Base-by-base conservation (phyloP, 1,140 invertebrate genomes). In the Papilio polyxenes region DNA sequence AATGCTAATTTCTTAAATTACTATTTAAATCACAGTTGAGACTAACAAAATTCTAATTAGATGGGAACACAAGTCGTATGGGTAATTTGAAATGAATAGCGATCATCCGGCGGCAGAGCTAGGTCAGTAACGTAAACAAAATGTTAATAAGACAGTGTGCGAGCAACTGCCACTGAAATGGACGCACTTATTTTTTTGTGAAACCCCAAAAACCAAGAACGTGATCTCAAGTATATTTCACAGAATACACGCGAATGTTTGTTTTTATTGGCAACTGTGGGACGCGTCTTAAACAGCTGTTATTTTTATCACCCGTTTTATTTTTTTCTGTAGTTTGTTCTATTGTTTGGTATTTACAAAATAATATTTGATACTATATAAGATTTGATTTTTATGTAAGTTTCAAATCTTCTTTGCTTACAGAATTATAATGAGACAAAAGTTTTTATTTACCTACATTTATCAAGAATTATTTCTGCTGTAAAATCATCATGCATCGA, bases 161-260 rank as follows among this genome's bases (percentile, higher is more conserved):
- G 65, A 31, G 40, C 65, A 72, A 72, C 65, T 72, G 65, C 65
- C 65, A 72, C 65, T 72, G 23, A 37, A 72, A 72, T 72, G 65
- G 65, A 17, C 65, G 65, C 65, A 37, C 31, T 37, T 10, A 15
- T 72, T 77, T 77, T 77, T 77, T 77, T 77, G 75, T 77, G 7
- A 37, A 77, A 51, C 51, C 75, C 75, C 23, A 51, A 20, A 56
- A 77, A 77, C 75, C 23, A 72, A 72, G 51, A 77, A 56, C 75
- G 75, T 49, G 75, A 77, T 77, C 75, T 56, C 75, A 17, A 77
- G 48, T 77, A 77, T 77, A 56, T 77, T 77, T 77, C 75, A 56
- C 75, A 56, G 75, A 77, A 77, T 53, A 77, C 48, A 37, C 48
- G 40, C 23, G 48, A 77, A 53, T 77, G 75, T 77, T 77, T 77